Base-by-base conservation (phyloP, 2,797 vertebrate genomes). In the Nannoperca australis region DNA sequence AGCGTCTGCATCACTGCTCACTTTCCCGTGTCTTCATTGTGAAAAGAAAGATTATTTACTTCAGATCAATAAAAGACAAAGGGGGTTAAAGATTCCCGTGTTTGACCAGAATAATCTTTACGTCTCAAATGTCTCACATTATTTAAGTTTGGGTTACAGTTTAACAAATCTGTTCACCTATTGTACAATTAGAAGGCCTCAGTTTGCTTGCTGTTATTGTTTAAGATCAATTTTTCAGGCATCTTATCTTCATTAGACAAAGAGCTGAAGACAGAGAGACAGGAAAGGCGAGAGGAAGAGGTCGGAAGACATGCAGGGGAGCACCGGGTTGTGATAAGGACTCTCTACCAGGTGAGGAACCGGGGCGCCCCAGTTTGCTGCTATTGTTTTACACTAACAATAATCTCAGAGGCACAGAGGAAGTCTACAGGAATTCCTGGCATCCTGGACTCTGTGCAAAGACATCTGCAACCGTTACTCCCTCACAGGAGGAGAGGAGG, bases 371-470 rank as follows among this genome's bases (percentile, higher is more conserved):
- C 36, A 36, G 36, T 10, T 9, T 38, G 36, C 8, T 36, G 36
- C 10, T 38, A 73, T 91, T 91, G 78, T 91, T 72, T 72, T 72
- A 3, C 61, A 1, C 70, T 27, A 32, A 92, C 91, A 92, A 91
- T 82, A 51, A 75, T 56, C 8, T 27, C 24, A 27, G 24, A 2
- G 0, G 0, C 2, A 70, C 45, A 4, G 1, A 87, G 89, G 88
- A 88, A 91, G 15, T 70, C 1, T 15, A n/a, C 56, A 88, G 88
- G 91, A 93, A 93, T 91, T 83, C 40, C 42, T 51, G 83, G 71
- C 80, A 89, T 88, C 75, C 85, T 70, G 76, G 24, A n/a, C 5
- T 53, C 0, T 42, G 63, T 1, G 51, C 58, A 56, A 9, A 66
- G 38, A 55, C 55, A 27, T 50, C 45, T 27, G 17, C 0, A 0